Percentiles rank a stretch among this genome's conserved stretches.
phyloP scores from a whole-genome alignment of 2,113 vertebrate species.

The Zingel zingel region DNA sequence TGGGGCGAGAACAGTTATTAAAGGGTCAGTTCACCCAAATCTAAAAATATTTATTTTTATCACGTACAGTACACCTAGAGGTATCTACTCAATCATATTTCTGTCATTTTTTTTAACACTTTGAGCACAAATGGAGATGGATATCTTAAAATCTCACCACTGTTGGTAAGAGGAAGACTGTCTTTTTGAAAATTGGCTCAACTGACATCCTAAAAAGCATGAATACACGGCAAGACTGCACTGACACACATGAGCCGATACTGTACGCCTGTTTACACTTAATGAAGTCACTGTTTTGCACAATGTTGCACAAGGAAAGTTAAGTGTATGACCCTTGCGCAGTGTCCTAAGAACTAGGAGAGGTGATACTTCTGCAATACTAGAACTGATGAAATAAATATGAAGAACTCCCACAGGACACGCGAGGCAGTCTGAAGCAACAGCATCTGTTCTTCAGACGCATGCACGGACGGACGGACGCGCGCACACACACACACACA shows the following conservation, averaged over 20 bases:
- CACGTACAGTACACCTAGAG: not conserved
- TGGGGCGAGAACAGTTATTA: slow-evolving; percentile 7
- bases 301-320: not conserved
- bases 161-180: not conserved
- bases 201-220: not conserved
- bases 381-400: slow-evolving; percentile 78
- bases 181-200: not conserved
- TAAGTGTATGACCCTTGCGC: slow-evolving; percentile 15
- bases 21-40: not conserved
- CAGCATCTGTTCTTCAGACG: slow-evolving; percentile 57
- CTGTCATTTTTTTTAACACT: not conserved
- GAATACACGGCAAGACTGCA: not conserved
- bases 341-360: slow-evolving; percentile 27
- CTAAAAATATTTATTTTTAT: no score
- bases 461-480: slow-evolving; percentile 17
- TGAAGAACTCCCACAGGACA: slow-evolving; percentile 70
- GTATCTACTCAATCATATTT: not conserved
- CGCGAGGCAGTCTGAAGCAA: slow-evolving; percentile 34
- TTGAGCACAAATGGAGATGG: not conserved
- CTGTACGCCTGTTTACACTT: not conserved
- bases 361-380: slow-evolving; percentile 62
- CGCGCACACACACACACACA: slow-evolving; percentile 8
- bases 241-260: not conserved
- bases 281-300: slow-evolving; percentile 7
- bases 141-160: not conserved